Conservation (phyloP, 2,888 invertebrate species). For the Harpalus rubripes region DNA sequence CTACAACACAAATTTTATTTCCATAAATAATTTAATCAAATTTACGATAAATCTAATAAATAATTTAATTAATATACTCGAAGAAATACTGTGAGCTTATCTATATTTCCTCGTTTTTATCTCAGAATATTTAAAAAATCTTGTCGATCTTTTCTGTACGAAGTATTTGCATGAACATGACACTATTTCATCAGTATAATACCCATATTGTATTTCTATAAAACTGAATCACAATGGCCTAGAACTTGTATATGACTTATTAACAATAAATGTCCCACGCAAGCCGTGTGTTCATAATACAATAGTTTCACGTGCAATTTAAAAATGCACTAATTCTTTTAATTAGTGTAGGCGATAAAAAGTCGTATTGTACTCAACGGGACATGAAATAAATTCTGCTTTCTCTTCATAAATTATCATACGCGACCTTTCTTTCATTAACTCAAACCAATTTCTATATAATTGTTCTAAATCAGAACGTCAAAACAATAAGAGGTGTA, state of each 20-base stretch:
- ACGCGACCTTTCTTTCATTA: neutral
- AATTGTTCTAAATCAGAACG: constrained; percentile 11
- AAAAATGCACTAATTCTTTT: constrained; percentile 23
- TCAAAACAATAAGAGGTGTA: constrained; percentile 11
- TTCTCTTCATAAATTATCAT: constrained; percentile 25
- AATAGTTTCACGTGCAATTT: neutral
- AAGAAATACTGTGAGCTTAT: no score
- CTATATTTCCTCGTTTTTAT: neutral
- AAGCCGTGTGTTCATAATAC: neutral
- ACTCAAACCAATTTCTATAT: constrained; percentile 12
- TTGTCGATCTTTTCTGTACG: neutral
- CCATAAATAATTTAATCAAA: no score
- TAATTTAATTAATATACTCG: no score
- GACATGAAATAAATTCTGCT: constrained; percentile 21
- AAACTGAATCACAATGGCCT: no score
- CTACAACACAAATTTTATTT: no score
- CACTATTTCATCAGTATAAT: no score
- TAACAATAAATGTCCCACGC: constrained; percentile 14
- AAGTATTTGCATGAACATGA: neutral
- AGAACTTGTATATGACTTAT: neutral
- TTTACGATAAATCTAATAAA: no score
- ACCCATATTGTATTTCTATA: no score
- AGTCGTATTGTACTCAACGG: constrained; percentile 28
- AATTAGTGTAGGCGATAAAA: constrained; percentile 21
- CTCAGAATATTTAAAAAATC: neutral